Evolutionary conservation across 2,797 vertebrate species (phyloP).

Genomic region (Enteromius argenteus): DNA sequence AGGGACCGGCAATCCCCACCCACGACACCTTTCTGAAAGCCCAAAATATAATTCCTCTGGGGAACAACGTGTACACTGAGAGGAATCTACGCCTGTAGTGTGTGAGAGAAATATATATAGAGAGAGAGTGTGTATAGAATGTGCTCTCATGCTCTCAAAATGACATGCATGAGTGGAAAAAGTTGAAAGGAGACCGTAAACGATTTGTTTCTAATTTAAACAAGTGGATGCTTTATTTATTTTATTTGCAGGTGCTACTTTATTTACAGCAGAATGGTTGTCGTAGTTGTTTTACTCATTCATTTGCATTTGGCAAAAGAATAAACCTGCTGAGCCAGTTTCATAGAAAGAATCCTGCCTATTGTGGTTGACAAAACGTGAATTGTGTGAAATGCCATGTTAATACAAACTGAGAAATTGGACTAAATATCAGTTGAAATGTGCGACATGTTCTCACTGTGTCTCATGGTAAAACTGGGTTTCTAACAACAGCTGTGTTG

Average conservation of each 20-base stretch:
- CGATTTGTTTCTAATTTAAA: neutral
- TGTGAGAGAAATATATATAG: neutral
- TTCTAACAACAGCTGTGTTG: conserved; percentile 21
- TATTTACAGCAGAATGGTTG: neutral
- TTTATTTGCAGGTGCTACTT: neutral
- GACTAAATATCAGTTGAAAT: neutral
- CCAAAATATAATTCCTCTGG: conserved; percentile 41
- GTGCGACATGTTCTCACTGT: neutral
- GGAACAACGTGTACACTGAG: conserved; percentile 40
- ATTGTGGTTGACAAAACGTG: neutral
- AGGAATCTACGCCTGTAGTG: conserved; percentile 17
- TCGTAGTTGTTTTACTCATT: neutral
- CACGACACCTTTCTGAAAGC: conserved; percentile 7
- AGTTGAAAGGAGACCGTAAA: neutral
- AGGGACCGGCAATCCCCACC: conserved; percentile 40
- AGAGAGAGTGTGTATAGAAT: neutral
- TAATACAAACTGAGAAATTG: neutral
- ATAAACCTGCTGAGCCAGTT: conserved; percentile 24
- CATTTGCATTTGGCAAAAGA: neutral
- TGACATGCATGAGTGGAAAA: neutral
- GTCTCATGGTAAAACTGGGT: conserved; percentile 11
- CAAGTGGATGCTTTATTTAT: no score
- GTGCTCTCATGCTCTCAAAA: conserved; percentile 1
- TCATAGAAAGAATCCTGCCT: neutral
- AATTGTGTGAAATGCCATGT: neutral